Percentiles rank a stretch among this genome's conserved stretches.
Evolutionary conservation across 2,113 vertebrate genomes (phyloP).

Genomic region (Lepus timidus): DNA sequence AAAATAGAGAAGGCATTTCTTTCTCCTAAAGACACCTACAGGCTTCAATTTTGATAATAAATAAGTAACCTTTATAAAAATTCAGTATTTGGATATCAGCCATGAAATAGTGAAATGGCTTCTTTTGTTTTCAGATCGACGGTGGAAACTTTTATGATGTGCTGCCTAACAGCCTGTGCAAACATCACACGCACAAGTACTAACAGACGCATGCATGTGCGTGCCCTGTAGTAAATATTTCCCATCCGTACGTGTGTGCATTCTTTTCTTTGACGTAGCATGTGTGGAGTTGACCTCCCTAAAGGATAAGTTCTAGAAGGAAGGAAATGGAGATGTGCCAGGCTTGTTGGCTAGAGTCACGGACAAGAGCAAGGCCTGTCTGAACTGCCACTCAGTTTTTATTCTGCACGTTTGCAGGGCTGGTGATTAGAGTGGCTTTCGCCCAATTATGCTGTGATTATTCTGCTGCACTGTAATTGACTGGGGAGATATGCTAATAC

Average conservation of each 20-base stretch:
- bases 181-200: slow-evolving; percentile 15
- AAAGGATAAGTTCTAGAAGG: slow-evolving; percentile 82
- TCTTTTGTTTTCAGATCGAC: background rate
- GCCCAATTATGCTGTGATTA: slow-evolving; percentile 99
- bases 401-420: slow-evolving; percentile 93
- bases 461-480: slow-evolving; percentile 99
- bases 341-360: slow-evolving; percentile 88
- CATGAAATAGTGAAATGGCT: background rate
- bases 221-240: slow-evolving; percentile 22
- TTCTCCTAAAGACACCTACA: background rate
- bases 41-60: background rate
- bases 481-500: slow-evolving; percentile 99
- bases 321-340: slow-evolving; percentile 86
- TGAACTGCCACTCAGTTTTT: slow-evolving; percentile 93
- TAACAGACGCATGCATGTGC: background rate
- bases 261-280: slow-evolving; percentile 10
- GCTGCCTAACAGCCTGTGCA: slow-evolving; percentile 31
- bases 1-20: background rate
- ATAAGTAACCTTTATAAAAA: background rate
- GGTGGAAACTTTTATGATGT: background rate
- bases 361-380: slow-evolving; percentile 94
- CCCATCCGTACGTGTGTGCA: background rate
- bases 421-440: slow-evolving; percentile 99
- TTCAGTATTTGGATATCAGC: background rate
- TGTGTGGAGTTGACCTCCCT: slow-evolving; percentile 80